Percentiles rank a stretch among this genome's conserved stretches.
Conservation (phyloP, 2,888 invertebrate genomes). For the Drosophila pseudotakahashii region DNA sequence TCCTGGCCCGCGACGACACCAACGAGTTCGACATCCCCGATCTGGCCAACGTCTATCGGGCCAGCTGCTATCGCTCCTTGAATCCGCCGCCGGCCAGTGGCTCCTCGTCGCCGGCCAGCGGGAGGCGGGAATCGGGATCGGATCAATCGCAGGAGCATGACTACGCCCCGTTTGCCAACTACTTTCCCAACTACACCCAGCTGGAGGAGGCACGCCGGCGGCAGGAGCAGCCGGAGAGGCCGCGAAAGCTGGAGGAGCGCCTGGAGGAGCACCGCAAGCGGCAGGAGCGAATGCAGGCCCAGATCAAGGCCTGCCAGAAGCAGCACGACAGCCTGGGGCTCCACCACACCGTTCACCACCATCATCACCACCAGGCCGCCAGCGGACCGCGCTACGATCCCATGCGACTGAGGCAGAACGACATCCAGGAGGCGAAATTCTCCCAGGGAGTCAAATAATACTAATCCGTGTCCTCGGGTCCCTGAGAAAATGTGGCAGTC, state of each 20-base stretch:
- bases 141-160: neutral
- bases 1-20: constrained; percentile 56
- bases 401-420: constrained; percentile 19
- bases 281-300: neutral
- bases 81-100: neutral
- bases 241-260: neutral
- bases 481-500: too few species aligned
- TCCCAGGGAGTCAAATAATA: neutral
- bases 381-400: neutral
- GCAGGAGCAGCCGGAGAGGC: neutral
- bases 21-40: constrained; percentile 56
- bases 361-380: neutral
- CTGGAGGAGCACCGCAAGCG: neutral
- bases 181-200: neutral
- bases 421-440: constrained; percentile 36
- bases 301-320: constrained; percentile 2
- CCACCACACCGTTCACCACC: neutral
- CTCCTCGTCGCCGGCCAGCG: constrained; percentile 2
- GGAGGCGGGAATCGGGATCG: neutral
- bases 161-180: neutral
- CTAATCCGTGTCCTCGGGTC: neutral
- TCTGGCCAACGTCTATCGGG: constrained; percentile 49
- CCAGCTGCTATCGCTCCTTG: constrained; percentile 26
- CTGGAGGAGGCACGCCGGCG: neutral
- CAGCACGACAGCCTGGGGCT: neutral